Base-by-base conservation (phyloP, 2,888 invertebrate genomes). In the Pinctada fucata region DNA sequence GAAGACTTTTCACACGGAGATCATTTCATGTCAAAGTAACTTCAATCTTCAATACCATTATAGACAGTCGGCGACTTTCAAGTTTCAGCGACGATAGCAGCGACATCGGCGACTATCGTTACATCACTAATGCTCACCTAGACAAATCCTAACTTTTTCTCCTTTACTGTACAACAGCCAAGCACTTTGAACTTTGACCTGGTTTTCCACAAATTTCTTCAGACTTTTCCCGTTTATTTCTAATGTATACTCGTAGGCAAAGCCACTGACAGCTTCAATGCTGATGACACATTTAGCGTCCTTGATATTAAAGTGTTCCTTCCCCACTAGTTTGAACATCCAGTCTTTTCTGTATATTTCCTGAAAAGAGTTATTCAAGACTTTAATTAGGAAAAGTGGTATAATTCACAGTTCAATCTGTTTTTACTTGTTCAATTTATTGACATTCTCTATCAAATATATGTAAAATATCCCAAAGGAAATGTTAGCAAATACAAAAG, bases 271-370 rank as follows among this genome's bases (percentile, higher is more conserved):
- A 10, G 95, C 94, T 82, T 94, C 94, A 13, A 95, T 94, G 68
- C 92, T 91, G 74, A 95, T 94, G 16, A 91, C 88, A 85, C 94
- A 94, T 73, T 92, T 93, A 2, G 93, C 85, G 51, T 72, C 47
- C 2, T 96, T 96, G 66, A 97, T 94, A 66, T 93, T 94, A 91
- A 97, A 96, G 6, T 94, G 93, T 92, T 97, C 97, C 85, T 95
- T 95, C 0, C 97, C 97, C 0, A 97, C 97, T 69, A 97, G 92
- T 88, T 96, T 96, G 91, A 98, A 97, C 97, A 97, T 97, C 97
- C 97, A 97, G 79, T 97, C 97, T 81, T 95, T 94, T 16, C 95
- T 94, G 10, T 95, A 85, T 3, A 96, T 93, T 92, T 96, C 96
- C 96, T 96, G 89, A 47, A 93, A 83, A 72, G 47, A 73, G 75